Evolutionary conservation across 53 echinoderm and acorn worm species (phyloP).

Genomic region (Henricia sp.): DNA sequence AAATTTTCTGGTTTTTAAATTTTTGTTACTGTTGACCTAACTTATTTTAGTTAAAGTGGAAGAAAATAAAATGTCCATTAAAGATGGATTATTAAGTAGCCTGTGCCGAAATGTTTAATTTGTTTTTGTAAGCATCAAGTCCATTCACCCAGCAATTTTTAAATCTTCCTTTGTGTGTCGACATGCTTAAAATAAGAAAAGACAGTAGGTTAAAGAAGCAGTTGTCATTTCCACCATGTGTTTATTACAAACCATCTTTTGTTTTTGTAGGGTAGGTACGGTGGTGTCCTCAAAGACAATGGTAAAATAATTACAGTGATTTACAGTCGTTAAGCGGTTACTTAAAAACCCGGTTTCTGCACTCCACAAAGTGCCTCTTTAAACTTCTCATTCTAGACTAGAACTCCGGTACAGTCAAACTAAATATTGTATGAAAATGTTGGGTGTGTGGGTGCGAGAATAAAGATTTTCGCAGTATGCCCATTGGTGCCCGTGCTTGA

Average conservation of each 20-base stretch:
- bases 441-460: constrained; percentile 10
- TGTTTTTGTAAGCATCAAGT: too few relatives aligned
- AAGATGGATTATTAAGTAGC: too few relatives aligned
- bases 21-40: too few relatives aligned
- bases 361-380: too few relatives aligned
- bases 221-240: constrained; percentile 47
- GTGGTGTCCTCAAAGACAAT: constrained; percentile 63
- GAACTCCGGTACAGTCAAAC: constrained; percentile 59
- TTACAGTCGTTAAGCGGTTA: constrained; percentile 55
- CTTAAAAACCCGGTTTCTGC: constrained; percentile 40
- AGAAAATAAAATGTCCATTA: too few relatives aligned
- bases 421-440: constrained; percentile 42
- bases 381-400: too few relatives aligned
- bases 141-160: too few relatives aligned
- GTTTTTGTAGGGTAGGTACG: constrained; percentile 57
- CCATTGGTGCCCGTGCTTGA: not conserved
- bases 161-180: too few relatives aligned
- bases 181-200: not conserved
- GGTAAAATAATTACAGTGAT: constrained; percentile 64
- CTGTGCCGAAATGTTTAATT: too few relatives aligned
- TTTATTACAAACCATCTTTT: constrained; percentile 65
- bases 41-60: too few relatives aligned
- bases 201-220: too few relatives aligned
- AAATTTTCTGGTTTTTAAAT: too few relatives aligned
- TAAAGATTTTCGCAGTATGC: not conserved